Evolutionary conservation across 2,113 vertebrate species (phyloP).

Genomic region (Urocolius indicus): DNA sequence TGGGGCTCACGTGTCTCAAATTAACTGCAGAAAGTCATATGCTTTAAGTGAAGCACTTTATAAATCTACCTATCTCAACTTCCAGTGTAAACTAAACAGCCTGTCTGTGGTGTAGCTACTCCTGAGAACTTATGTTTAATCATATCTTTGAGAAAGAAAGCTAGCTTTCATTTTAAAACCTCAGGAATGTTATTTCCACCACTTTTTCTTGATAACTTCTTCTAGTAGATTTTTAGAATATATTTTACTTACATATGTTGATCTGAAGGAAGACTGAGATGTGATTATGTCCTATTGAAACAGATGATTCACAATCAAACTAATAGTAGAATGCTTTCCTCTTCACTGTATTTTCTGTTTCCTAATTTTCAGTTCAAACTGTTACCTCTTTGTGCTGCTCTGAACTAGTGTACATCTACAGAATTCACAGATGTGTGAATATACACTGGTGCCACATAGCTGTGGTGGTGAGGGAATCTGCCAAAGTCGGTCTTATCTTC

Average conservation of each 20-base stretch:
- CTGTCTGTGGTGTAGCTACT: background rate
- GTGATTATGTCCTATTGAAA: background rate
- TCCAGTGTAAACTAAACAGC: background rate
- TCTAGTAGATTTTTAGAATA: background rate
- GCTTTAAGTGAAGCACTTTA: background rate
- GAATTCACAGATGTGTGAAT: background rate
- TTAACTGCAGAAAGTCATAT: background rate
- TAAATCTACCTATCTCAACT: background rate
- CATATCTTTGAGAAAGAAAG: background rate
- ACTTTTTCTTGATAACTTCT: background rate
- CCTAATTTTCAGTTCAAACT: background rate
- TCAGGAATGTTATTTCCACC: background rate
- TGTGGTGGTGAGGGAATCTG: background rate
- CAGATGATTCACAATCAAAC: background rate
- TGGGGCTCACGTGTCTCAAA: background rate
- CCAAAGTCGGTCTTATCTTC: background rate
- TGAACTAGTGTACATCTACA: background rate
- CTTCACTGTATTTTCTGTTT: background rate
- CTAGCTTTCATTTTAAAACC: background rate
- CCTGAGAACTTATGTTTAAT: background rate
- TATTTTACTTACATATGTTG: background rate
- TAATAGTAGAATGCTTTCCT: background rate
- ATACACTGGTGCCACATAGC: background rate
- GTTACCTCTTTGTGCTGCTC: background rate
- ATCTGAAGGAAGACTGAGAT: background rate